Evolutionary conservation across 2,797 vertebrate genomes (phyloP), one percentile per base, ranked within the genome.

Genomic region (Erethizon dorsatum): DNA sequence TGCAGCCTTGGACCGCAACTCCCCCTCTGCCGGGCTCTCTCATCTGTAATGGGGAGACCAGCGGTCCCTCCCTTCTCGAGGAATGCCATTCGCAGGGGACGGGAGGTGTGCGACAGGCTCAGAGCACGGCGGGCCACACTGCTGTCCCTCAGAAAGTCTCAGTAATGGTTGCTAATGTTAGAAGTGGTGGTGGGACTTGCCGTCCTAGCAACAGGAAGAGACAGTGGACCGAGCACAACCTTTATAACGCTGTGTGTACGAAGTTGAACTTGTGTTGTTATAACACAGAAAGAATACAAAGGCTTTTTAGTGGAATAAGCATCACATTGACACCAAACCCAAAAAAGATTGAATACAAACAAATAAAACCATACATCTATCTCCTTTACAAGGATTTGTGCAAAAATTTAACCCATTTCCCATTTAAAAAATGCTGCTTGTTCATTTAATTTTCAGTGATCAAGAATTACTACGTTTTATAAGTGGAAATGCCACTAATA

Each of bases 1-100:
- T 22, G 12, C 85, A 22, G 52, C 33, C 10, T 0, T 2, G 22
- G 45, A 24, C 31, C 2, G 59, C 37, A 2, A 1, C 18, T 13
- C 0, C n/a, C 9, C 1, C 0, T 1, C 1, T 3, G 0, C 33
- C 50, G 28, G 0, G 18, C 28, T 33, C 75, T 3, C 63, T 57
- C 22, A 0, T 31, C 57, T 37, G 2, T 28, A 37, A 14, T 0
- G 9, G 54, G 45, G 24, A 31, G 47, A 1, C 0, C 0, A 9
- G 61, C 18, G 11, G 1, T 6, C 3, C 50, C 73, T 4, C 1
- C 84, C 28, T 87, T 9, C 77, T 59, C 18, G 0, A 2, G 73
- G 0, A 12, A 6, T 26, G 28, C 18, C 1, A 3, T 45, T 1
- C 24, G 41, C 24, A 41, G 73, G 57, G 2, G 73, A 9, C 54